Evolutionary conservation across 2,888 invertebrate species (phyloP).

Genomic region (Drosophila cognata): DNA sequence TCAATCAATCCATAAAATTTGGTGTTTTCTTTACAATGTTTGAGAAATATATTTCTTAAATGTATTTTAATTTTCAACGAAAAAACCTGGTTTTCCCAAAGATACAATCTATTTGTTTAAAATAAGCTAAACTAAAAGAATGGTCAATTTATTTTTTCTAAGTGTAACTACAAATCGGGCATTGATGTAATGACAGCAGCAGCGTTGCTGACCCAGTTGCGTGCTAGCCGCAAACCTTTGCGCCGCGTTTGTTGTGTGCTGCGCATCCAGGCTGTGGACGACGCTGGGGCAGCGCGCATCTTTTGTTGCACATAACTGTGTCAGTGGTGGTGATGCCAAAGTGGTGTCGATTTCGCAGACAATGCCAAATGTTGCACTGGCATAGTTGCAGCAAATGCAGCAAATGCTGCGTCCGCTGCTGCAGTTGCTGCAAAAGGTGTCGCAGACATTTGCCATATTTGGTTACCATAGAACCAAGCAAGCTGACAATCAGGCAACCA

Average conservation of each 20-base stretch:
- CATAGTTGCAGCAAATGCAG: constrained; percentile 31
- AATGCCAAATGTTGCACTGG: constrained; percentile 47
- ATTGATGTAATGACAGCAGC: constrained; percentile 60
- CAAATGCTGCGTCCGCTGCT: constrained; percentile 16
- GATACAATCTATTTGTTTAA: not conserved
- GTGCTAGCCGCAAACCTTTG: constrained; percentile 63
- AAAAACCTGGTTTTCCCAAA: not conserved
- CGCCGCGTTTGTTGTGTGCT: constrained; percentile 19
- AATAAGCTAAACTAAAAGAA: not conserved
- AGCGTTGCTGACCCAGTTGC: constrained; percentile 66
- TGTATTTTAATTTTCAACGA: not conserved
- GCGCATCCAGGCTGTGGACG: constrained; percentile 45
- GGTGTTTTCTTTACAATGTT: not conserved
- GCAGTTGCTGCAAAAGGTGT: constrained; percentile 52
- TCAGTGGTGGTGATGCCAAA: constrained; percentile 48
- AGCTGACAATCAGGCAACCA: constrained; percentile 16
- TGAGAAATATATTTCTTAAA: not conserved
- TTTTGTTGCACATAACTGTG: constrained; percentile 60
- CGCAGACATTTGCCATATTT: constrained; percentile 67
- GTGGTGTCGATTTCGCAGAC: constrained; percentile 54
- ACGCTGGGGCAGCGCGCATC: constrained; percentile 39
- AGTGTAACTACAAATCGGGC: constrained; percentile 13
- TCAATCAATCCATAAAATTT: not conserved
- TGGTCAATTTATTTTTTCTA: not conserved
- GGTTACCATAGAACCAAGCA: constrained; percentile 61